These are phyloP conservation scores for Philopedon plagiatum DNA, from an alignment of 2,888 invertebrate genomes.

Conservation along the genomic window DNA sequence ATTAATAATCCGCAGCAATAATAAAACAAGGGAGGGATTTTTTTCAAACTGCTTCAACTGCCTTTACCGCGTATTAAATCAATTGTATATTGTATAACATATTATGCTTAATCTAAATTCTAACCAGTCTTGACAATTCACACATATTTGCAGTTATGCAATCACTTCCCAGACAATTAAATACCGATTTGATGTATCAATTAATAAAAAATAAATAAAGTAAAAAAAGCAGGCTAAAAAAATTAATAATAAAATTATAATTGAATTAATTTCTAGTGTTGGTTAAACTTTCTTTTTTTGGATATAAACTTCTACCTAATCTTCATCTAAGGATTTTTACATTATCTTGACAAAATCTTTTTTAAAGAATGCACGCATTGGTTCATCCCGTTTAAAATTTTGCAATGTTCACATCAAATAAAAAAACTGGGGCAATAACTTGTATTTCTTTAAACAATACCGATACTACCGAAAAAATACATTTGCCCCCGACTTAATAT, in stretches of 20 bases:
- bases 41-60: not conserved
- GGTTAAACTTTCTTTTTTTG: not conserved
- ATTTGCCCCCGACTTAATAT: too few relatives aligned
- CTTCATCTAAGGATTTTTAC: conserved; percentile 5
- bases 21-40: too few relatives aligned
- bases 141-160: conserved; percentile 58
- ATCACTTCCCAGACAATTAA: conserved; percentile 8
- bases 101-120: conserved; percentile 44
- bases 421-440: too few relatives aligned
- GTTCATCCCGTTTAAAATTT: too few relatives aligned
- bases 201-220: not conserved
- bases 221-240: conserved; percentile 25
- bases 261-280: not conserved
- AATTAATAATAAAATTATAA: conserved; percentile 16
- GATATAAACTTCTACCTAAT: not conserved
- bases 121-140: conserved; percentile 69
- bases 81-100: not conserved
- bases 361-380: too few relatives aligned
- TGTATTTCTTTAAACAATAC: too few relatives aligned
- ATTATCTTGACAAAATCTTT: too few relatives aligned
- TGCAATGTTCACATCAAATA: too few relatives aligned
- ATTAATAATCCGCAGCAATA: too few relatives aligned
- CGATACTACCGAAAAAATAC: too few relatives aligned
- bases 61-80: conserved; percentile 19
- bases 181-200: conserved; percentile 37